These are phyloP conservation scores for Girardia tigrina DNA, from an alignment of 2,888 invertebrate species.

Conservation along the genomic window DNA sequence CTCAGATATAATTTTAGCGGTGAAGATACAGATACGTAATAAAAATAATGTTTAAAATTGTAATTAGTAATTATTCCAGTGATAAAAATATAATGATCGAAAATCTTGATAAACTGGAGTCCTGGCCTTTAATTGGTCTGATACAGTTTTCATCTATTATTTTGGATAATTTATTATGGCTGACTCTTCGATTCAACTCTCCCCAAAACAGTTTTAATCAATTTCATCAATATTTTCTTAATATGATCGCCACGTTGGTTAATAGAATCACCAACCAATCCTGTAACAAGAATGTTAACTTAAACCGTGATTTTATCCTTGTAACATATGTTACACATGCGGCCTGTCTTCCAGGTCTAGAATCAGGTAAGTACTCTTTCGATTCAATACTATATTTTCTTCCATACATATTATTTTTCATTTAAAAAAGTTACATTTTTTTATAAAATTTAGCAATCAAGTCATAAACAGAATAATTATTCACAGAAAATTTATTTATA, in stretches of 20 bases:
- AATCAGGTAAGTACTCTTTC: not conserved
- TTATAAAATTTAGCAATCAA: too few species aligned
- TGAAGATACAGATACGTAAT: not conserved
- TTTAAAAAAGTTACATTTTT: too few species aligned
- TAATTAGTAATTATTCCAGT: not conserved
- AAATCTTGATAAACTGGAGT: not conserved
- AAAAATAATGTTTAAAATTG: not conserved
- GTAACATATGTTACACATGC: conserved; percentile 76
- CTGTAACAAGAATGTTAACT: conserved; percentile 68
- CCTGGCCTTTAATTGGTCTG: not conserved
- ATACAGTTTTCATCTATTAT: not conserved
- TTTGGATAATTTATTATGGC: not conserved
- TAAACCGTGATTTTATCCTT: conserved; percentile 69
- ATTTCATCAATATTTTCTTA: not conserved
- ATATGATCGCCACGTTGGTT: conserved; percentile 63
- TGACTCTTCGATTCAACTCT: not conserved
- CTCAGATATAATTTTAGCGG: not conserved
- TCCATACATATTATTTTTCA: too few species aligned
- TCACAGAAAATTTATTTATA: too few species aligned
- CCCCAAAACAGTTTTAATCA: not conserved
- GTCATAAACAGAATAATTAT: too few species aligned
- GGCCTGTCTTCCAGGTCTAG: conserved; percentile 59
- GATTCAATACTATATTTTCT: too few species aligned
- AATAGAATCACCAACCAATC: conserved; percentile 63
- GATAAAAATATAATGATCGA: not conserved